Evolutionary conservation across 2,797 vertebrate genomes (phyloP).

Genomic region (Acanthurus leucopareius): DNA sequence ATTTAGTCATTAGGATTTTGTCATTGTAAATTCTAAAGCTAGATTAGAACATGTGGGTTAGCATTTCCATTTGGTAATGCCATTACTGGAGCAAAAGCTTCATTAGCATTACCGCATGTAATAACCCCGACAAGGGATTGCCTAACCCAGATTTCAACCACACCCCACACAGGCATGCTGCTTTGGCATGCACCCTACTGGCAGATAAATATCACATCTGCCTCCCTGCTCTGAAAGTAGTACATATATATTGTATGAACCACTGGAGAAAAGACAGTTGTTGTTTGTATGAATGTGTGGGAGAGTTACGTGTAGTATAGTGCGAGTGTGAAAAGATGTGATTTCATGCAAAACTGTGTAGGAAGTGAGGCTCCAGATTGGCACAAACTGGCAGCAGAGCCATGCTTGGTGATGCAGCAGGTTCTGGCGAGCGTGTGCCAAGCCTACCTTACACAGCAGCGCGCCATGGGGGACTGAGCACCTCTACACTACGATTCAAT

Average conservation of each 20-base stretch:
- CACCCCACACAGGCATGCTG: constrained; percentile 67
- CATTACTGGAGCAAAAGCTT: constrained; percentile 69
- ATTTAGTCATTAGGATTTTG: constrained; percentile 61
- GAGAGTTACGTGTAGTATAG: not conserved
- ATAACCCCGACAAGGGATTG: constrained; percentile 75
- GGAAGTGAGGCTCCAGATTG: constrained; percentile 55
- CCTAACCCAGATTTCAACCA: constrained; percentile 76
- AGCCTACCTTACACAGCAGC: constrained; percentile 63
- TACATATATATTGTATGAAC: constrained; percentile 61
- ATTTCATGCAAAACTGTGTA: constrained; percentile 31
- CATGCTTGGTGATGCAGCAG: constrained; percentile 51
- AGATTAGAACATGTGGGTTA: constrained; percentile 55
- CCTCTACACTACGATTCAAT: constrained; percentile 83
- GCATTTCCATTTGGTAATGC: constrained; percentile 63
- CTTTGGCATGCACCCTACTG: constrained; percentile 61
- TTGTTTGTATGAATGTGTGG: constrained; percentile 23
- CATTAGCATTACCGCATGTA: constrained; percentile 75
- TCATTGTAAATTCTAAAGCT: constrained; percentile 57
- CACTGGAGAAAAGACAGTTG: constrained; percentile 28
- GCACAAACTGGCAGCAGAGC: constrained; percentile 56
- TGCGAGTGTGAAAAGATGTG: constrained; percentile 24
- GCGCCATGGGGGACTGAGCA: constrained; percentile 71
- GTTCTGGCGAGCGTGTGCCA: constrained; percentile 58
- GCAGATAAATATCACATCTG: constrained; percentile 66
- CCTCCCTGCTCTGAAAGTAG: constrained; percentile 49